Conservation (phyloP, 2,113 vertebrate species). For the Clinocottus analis region DNA sequence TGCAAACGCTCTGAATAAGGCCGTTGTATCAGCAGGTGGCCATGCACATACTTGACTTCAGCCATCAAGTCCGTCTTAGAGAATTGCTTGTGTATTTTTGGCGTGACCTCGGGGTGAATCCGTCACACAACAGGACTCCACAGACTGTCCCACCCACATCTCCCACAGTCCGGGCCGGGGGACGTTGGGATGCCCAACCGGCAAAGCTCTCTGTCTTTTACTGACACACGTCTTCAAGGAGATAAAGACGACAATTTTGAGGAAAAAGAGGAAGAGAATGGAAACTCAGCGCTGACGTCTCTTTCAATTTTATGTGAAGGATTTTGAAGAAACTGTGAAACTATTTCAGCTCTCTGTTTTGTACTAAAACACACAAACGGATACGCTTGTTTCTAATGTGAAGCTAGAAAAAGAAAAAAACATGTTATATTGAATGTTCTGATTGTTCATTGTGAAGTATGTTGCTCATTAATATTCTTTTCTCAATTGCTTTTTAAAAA, state of each 20-base stretch:
- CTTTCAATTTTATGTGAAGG: constrained; percentile 71
- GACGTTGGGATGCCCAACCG: constrained; percentile 21
- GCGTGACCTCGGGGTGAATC: constrained; percentile 33
- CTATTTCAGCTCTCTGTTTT: constrained; percentile 69
- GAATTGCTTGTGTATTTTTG: constrained; percentile 29
- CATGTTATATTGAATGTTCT: constrained; percentile 81
- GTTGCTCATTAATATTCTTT: constrained; percentile 79
- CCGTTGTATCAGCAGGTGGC: neutral
- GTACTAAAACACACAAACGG: constrained; percentile 63
- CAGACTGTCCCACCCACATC: constrained; percentile 13
- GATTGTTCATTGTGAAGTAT: constrained; percentile 84
- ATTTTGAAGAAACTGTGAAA: constrained; percentile 81
- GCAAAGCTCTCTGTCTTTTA: constrained; percentile 49
- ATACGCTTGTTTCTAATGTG: constrained; percentile 80
- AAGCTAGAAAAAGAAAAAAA: constrained; percentile 69
- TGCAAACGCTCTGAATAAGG: constrained; percentile 12
- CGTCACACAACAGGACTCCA: constrained; percentile 29
- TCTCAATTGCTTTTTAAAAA: constrained; percentile 57
- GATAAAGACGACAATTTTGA: constrained; percentile 52
- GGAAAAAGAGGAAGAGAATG: constrained; percentile 11
- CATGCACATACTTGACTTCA: constrained; percentile 36
- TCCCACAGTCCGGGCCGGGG: constrained; percentile 16
- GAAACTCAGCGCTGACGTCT: constrained; percentile 28
- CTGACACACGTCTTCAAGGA: constrained; percentile 57
- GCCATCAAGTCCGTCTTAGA: constrained; percentile 21